These are phyloP conservation scores for Cryptotis parvus DNA, from an alignment of 2,113 vertebrate species.

Conservation along the genomic window DNA sequence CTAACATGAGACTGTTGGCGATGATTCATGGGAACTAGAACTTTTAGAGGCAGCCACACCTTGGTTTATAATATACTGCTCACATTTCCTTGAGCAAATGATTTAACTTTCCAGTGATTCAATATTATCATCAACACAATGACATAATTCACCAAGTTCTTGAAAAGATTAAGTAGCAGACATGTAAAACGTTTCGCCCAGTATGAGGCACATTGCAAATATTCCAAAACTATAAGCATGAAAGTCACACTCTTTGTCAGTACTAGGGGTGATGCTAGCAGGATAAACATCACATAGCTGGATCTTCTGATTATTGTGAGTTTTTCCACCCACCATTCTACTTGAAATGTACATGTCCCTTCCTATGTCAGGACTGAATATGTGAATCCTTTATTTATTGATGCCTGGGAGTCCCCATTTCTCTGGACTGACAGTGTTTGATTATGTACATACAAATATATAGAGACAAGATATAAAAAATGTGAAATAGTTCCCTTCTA, in stretches of 20 bases:
- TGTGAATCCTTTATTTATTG: not conserved
- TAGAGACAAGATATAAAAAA: not conserved
- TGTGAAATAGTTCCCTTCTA: not conserved
- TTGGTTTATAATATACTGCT: not conserved
- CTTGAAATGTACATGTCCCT: fast-evolving
- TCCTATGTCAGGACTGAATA: no score
- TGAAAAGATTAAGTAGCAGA: not conserved
- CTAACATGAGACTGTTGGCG: not conserved
- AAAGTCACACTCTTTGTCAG: not conserved
- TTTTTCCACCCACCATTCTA: fast-evolving
- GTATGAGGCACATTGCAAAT: fast-evolving
- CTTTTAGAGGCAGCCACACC: not conserved
- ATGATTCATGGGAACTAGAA: fast-evolving
- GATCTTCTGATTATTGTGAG: not conserved
- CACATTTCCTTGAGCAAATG: not conserved
- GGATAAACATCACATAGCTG: not conserved
- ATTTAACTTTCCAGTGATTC: not conserved
- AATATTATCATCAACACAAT: not conserved
- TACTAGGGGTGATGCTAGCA: not conserved
- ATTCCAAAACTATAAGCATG: fast-evolving
- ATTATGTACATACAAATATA: not conserved
- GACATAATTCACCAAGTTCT: not conserved
- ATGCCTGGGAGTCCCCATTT: not conserved
- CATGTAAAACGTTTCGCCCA: not conserved
- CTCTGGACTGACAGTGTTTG: not conserved